Evolutionary conservation across 2,113 vertebrate species (phyloP).

Genomic region (Perognathus longimembris): DNA sequence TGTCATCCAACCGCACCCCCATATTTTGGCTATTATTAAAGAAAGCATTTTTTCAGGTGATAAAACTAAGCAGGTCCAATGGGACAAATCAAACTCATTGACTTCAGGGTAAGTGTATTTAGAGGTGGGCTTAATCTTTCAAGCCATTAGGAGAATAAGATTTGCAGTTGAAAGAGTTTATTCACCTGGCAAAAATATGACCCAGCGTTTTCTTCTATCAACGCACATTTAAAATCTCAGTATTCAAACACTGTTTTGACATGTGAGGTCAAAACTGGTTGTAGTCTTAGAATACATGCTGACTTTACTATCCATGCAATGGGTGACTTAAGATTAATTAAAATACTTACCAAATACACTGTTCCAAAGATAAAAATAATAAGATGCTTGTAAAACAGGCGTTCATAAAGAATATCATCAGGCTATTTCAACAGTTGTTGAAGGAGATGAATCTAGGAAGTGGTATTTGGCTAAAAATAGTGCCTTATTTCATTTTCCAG

Average conservation of each 20-base stretch:
- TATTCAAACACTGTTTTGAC: conserved; percentile 26
- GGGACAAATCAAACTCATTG: neutral
- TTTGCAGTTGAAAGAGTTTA: conserved; percentile 53
- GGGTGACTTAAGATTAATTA: neutral
- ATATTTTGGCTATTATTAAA: conserved; percentile 46
- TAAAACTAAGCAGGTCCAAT: neutral
- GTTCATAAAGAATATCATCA: neutral
- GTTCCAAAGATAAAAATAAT: conserved; percentile 30
- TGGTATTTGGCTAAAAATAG: neutral
- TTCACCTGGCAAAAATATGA: conserved; percentile 42
- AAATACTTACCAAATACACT: neutral
- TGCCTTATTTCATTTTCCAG: neutral
- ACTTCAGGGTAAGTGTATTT: conserved; percentile 11
- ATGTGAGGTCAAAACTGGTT: neutral
- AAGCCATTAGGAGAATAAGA: neutral
- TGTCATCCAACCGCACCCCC: conserved; percentile 45
- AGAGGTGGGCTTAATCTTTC: conserved; percentile 37
- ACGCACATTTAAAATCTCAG: neutral
- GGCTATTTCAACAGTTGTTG: neutral
- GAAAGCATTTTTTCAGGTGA: conserved; percentile 70
- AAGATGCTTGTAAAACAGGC: neutral
- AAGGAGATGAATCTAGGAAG: neutral
- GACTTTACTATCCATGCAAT: neutral
- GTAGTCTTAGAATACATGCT: neutral
- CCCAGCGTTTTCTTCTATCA: conserved; percentile 27